These are phyloP conservation scores for Monodelphis domestica DNA, from an alignment of 2,797 vertebrate genomes.

Conservation along the genomic window DNA sequence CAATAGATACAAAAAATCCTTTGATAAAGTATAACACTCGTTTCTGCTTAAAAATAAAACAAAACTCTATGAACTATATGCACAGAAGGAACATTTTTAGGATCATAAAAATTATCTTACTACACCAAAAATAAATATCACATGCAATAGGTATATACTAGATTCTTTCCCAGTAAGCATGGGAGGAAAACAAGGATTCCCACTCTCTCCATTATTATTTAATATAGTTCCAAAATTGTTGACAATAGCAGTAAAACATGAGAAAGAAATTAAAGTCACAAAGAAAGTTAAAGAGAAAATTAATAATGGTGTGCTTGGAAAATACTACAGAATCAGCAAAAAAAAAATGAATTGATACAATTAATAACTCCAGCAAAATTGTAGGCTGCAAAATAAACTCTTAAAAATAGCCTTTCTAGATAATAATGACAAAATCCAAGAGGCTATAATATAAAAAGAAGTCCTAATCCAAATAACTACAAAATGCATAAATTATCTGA, in stretches of 20 bases:
- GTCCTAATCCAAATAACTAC: too few species aligned
- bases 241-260: neutral
- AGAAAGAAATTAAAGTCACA: neutral
- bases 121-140: neutral
- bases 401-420: neutral
- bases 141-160: neutral
- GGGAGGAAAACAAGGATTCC: neutral
- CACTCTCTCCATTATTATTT: neutral
- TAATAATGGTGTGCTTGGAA: neutral
- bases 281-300: neutral
- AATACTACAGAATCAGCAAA: neutral
- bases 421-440: too few species aligned
- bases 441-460: too few species aligned
- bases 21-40: neutral
- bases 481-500: too few species aligned
- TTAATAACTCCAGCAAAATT: neutral
- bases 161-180: neutral
- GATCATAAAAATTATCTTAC: neutral
- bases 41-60: too few species aligned
- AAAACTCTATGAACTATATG: too few species aligned
- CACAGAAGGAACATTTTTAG: neutral
- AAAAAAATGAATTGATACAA: neutral
- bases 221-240: neutral
- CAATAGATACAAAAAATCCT: neutral
- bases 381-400: neutral